These are phyloP conservation scores for Chloropsis cyanopogon DNA, from an alignment of 2,113 vertebrate species.

Conservation along the genomic window DNA sequence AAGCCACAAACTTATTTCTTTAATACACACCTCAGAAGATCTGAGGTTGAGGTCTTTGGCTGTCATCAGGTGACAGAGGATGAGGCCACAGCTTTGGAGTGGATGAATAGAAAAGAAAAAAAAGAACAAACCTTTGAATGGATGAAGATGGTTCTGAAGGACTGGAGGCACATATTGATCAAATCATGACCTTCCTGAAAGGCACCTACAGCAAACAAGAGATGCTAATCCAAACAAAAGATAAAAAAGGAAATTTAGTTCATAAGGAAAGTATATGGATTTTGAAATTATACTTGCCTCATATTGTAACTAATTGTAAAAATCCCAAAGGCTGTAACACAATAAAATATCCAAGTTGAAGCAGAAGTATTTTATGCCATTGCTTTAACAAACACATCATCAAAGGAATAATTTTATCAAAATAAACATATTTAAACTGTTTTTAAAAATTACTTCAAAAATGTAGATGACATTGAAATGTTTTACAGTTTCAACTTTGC, in stretches of 20 bases:
- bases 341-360: neutral
- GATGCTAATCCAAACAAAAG: neutral
- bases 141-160: neutral
- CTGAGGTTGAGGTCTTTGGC: neutral
- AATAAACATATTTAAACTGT: neutral
- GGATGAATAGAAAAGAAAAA: neutral
- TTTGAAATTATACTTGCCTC: neutral
- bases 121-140: neutral
- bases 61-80: neutral
- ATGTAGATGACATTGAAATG: neutral
- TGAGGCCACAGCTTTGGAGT: neutral
- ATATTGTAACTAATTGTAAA: neutral
- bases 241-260: neutral
- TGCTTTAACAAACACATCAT: neutral
- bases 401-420: neutral
- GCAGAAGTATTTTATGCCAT: neutral
- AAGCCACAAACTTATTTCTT: neutral
- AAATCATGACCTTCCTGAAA: neutral
- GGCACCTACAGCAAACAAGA: neutral
- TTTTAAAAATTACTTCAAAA: neutral
- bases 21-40: rapidly evolving
- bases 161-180: neutral
- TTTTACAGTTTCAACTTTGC: neutral
- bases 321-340: neutral
- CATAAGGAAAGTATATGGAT: neutral